Evolutionary conservation across 2,797 vertebrate genomes (phyloP).

Genomic region (Alca torda): DNA sequence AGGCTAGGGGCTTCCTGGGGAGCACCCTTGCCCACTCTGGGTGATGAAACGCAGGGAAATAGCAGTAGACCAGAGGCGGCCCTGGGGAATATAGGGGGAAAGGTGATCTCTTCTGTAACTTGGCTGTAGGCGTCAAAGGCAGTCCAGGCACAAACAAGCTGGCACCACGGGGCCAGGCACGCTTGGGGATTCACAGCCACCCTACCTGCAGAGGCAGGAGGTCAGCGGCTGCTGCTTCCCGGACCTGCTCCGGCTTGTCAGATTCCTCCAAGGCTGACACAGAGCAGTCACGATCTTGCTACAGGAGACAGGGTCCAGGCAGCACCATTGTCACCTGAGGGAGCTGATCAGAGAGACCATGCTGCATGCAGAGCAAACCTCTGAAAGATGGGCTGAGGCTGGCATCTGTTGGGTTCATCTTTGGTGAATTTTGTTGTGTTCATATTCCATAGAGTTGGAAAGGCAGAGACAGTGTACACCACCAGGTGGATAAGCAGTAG

Average conservation of each 20-base stretch:
- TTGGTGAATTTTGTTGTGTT: neutral
- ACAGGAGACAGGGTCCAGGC: too few relatives aligned
- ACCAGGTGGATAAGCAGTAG: neutral
- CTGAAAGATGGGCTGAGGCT: neutral
- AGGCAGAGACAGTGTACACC: neutral
- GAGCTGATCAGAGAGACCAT: neutral
- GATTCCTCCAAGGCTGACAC: neutral
- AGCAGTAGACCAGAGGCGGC: neutral
- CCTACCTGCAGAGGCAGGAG: neutral
- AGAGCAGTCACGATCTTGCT: rapidly evolving
- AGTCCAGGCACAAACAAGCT: neutral
- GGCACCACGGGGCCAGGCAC: neutral
- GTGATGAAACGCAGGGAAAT: neutral
- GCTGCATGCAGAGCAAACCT: neutral
- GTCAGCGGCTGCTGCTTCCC: neutral
- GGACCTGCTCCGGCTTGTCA: neutral
- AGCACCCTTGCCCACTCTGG: neutral
- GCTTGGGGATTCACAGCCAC: neutral
- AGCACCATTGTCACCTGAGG: neutral
- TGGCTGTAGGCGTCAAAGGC: neutral
- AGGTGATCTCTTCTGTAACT: neutral
- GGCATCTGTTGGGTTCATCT: neutral
- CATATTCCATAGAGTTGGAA: neutral
- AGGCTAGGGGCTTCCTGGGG: neutral
- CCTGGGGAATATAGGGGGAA: neutral